Evolutionary conservation across 2,888 invertebrate genomes (phyloP), one percentile per base, ranked within the genome.

Genomic region (Agrenia bidenticulata): DNA sequence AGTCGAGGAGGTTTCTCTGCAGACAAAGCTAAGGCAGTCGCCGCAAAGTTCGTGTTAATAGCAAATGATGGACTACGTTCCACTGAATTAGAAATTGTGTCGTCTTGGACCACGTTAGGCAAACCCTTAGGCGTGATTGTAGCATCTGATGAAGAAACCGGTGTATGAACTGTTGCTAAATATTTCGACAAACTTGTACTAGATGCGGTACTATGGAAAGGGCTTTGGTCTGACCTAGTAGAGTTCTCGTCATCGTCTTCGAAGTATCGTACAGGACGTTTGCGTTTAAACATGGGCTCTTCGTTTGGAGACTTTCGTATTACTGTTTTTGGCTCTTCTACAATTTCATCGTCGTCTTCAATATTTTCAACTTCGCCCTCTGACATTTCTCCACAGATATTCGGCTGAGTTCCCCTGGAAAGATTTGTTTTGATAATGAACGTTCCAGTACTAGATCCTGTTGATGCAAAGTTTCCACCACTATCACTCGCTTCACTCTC

Each of bases 281-380:
- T 69, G 9, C 68, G 42, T 37, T 49, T 65, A 19, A 64, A 59
- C n/a, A 58, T 11, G 19, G 24, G 41, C 19, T 41, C 19, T 19
- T 9, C 1, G n/a, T 11, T 78, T 76, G 66, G 77, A 77, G 39
- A 78, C 74, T 56, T 59, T 21, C 63, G 58, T 9, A 65, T 32
- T 1, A 64, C 67, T 5, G 64, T 65, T 15, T 49, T 55, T 7
- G 61, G 67, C 1, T 51, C 49, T 66, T 61, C 7, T 39, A n/a
- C n/a, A n/a, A n/a, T n/a, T n/a, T n/a, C n/a, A n/a, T 61, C 32
- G 13, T 23, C 49, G 11, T 61, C n/a, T 2, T 64, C 32, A 11
- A 41, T 19, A 2, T 39, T 9, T 19, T 57, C 51, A 23, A 51
- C 51, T 51, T 51, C 51, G 23, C 51, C 24, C 15, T 51, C 51